phyloP scores from a whole-genome alignment of 2,797 vertebrate genomes.

The Anguilla anguilla region DNA sequence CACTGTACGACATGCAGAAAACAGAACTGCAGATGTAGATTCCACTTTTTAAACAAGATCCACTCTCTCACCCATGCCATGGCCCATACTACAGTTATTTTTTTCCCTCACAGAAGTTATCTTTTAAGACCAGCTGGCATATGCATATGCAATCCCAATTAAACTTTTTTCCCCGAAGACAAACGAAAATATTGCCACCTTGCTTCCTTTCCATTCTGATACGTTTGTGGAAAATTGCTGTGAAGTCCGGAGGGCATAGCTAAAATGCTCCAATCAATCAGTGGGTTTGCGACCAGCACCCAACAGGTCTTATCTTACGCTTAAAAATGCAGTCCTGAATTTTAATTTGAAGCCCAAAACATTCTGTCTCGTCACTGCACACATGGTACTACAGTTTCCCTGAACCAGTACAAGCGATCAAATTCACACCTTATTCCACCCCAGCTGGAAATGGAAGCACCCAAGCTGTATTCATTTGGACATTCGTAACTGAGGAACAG shows the following conservation, averaged over 20 bases:
- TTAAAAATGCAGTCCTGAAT: background rate
- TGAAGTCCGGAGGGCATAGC: background rate
- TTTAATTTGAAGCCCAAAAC: constrained; percentile 44
- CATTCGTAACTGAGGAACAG: constrained; percentile 61
- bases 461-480: constrained; percentile 44
- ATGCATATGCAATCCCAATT: background rate
- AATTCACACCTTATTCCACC: constrained; percentile 51
- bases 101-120: too few relatives aligned
- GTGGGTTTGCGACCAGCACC: background rate
- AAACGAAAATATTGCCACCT: background rate
- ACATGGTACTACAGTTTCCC: constrained; percentile 55
- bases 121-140: too few relatives aligned
- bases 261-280: background rate
- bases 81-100: too few relatives aligned
- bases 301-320: background rate
- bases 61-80: too few relatives aligned
- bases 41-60: too few relatives aligned
- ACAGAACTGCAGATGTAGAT: too few relatives aligned
- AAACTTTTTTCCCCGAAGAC: background rate
- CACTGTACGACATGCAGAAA: too few relatives aligned
- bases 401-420: constrained; percentile 54
- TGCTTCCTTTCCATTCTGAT: too few relatives aligned
- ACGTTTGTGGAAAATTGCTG: background rate
- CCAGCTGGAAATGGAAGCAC: constrained; percentile 60
- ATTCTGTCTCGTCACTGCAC: constrained; percentile 56